Percentiles rank a stretch among this genome's conserved stretches.
These are phyloP conservation scores for Streblospio benedicti DNA, from an alignment of 1,140 invertebrate genomes.

Conservation along the genomic window DNA sequence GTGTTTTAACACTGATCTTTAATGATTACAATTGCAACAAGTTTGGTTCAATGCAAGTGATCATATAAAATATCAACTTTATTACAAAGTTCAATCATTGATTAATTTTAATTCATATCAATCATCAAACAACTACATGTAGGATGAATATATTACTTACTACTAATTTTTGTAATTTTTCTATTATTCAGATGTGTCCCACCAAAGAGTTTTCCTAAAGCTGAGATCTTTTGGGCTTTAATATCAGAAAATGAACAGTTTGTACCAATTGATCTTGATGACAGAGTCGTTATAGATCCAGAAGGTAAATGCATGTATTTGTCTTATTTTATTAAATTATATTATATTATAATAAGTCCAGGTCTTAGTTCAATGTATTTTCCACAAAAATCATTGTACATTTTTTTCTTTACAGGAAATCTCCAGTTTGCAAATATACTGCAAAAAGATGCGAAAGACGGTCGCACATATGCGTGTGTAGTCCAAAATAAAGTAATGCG, in stretches of 20 bases:
- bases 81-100: background rate
- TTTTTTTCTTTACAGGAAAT: conserved; percentile 13
- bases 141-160: too few relatives aligned
- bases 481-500: conserved; percentile 16
- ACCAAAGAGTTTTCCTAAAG: conserved; percentile 34
- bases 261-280: conserved; percentile 29
- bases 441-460: conserved; percentile 3
- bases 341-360: background rate
- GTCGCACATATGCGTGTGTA: conserved; percentile 10
- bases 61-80: background rate
- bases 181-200: conserved; percentile 30
- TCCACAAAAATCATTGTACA: background rate
- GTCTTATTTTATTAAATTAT: background rate
- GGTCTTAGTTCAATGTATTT: too few relatives aligned
- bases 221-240: conserved; percentile 33
- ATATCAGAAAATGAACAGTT: conserved; percentile 12
- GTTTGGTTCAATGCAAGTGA: too few relatives aligned
- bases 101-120: background rate
- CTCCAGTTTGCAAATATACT: conserved; percentile 15
- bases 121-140: too few relatives aligned
- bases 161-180: too few relatives aligned
- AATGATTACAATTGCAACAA: too few relatives aligned
- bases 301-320: conserved; percentile 28
- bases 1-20: too few relatives aligned
- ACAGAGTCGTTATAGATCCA: conserved; percentile 35